phyloP scores from a whole-genome alignment of 2,888 invertebrate genomes.

The Napeogenes inachia region DNA sequence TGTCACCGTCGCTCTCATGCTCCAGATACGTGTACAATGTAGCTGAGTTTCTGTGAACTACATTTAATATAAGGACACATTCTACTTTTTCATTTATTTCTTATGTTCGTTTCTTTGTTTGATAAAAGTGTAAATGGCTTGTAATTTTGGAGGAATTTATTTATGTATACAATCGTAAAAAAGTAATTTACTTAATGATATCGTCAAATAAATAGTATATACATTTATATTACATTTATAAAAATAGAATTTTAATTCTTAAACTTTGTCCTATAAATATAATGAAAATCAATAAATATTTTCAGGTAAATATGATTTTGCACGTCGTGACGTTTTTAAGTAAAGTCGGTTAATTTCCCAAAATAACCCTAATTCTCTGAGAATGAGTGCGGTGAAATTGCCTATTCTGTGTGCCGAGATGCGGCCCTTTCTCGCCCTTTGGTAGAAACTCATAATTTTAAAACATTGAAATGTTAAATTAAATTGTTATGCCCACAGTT shows the following conservation, averaged over 20 bases:
- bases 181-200: no score
- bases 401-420: conserved; percentile 31
- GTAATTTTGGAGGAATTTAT: not conserved
- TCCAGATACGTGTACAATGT: conserved; percentile 7
- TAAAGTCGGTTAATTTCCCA: no score
- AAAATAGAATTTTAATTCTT: no score
- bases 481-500: conserved; percentile 26
- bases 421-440: conserved; percentile 16
- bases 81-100: conserved; percentile 6
- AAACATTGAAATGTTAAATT: conserved; percentile 28
- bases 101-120: not conserved
- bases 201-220: no score
- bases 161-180: not conserved
- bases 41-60: conserved; percentile 5
- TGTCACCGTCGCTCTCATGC: conserved; percentile 6
- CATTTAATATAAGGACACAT: conserved; percentile 7
- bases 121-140: not conserved
- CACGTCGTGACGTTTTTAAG: no score
- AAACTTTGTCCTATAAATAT: no score
- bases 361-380: conserved; percentile 11
- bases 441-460: conserved; percentile 17
- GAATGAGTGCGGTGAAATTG: conserved; percentile 28
- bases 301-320: no score
- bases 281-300: no score
- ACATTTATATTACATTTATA: no score